Percentiles rank a stretch among this genome's conserved stretches.
phyloP scores from a whole-genome alignment of 1,140 invertebrate genomes.

The Drosophila melanogaster region Release_6_plus_ISO1_MT NT_033779.5:8084001-8084500 shows the following conservation, averaged over 20 bases:
- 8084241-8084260: constrained; percentile 62
- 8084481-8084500: constrained; percentile 63
- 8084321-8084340: constrained; percentile 33
- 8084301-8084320: constrained; percentile 17
- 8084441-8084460: constrained; percentile 46
- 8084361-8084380: constrained; percentile 49
- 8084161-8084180: constrained; percentile 37
- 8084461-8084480: constrained; percentile 76
- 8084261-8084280: constrained; percentile 45
- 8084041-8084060: constrained; percentile 81
- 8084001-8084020: constrained; percentile 42
- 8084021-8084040: constrained; percentile 75
- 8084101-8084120: constrained; percentile 70
- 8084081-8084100: constrained; percentile 52
- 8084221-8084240: constrained; percentile 30
- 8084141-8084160: constrained; percentile 45
- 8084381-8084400: constrained; percentile 69
- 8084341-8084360: constrained; percentile 31
- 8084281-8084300: constrained; percentile 9
- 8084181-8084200: constrained; percentile 20
- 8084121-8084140: constrained; percentile 69
- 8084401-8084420: constrained; percentile 65
- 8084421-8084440: constrained; percentile 31
- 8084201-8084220: neutral
- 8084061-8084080: constrained; percentile 79